Evolutionary conservation across 2,888 invertebrate species (phyloP).

Genomic region (Agelastica alni): DNA sequence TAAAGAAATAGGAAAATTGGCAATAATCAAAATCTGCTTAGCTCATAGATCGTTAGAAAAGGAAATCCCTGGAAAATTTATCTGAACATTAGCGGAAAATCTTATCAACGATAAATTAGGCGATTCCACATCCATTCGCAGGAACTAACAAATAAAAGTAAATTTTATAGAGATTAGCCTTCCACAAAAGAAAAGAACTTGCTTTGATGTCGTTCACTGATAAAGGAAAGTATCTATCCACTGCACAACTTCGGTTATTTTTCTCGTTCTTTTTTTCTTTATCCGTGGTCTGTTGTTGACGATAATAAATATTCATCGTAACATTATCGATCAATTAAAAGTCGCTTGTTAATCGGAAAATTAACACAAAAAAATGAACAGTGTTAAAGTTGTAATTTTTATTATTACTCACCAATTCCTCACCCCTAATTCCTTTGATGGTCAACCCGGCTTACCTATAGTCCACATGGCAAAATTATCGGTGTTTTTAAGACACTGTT

Average conservation of each 20-base stretch:
- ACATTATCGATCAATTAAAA: no score
- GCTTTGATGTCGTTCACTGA: conserved; percentile 16
- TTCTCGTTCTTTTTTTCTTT: not conserved
- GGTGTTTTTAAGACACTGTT: no score
- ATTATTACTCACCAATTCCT: no score
- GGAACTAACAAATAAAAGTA: conserved; percentile 25
- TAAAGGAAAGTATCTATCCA: conserved; percentile 19
- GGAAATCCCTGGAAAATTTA: conserved; percentile 18
- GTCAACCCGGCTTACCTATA: no score
- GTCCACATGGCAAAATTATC: no score
- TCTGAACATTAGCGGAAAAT: conserved; percentile 22
- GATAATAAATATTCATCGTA: no score
- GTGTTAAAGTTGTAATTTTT: no score
- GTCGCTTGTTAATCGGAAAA: no score
- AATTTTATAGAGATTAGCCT: conserved; percentile 25
- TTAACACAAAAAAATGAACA: no score
- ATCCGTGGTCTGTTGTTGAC: no score
- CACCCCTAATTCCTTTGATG: no score
- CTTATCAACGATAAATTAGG: conserved; percentile 25
- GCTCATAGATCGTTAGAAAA: conserved; percentile 4
- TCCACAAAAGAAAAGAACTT: conserved; percentile 7
- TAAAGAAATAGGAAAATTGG: not conserved
- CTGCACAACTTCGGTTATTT: not conserved
- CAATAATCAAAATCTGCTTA: conserved; percentile 14
- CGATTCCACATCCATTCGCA: conserved; percentile 14